Base-by-base conservation (phyloP, 64 coral and sea anemone genomes). In the Montipora efflorescens region DNA sequence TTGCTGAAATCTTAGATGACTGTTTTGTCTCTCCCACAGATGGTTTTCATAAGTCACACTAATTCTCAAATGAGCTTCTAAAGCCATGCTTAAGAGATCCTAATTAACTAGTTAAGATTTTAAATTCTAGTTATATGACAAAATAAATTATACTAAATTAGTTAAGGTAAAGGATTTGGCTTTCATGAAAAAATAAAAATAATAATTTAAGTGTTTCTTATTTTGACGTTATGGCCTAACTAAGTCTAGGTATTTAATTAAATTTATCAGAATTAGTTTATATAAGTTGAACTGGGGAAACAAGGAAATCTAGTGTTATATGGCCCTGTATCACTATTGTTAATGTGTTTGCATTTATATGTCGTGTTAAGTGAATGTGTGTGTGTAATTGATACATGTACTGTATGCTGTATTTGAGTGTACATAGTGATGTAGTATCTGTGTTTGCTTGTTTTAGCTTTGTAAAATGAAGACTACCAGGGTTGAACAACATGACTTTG, bases 241-340 rank as follows among this genome's bases (percentile, higher is more conserved):
- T 22, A 36, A 36, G 36, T 36, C 36, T 71, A 71, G 19, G 8
- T 71, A 21, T 21, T 3, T 71, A 15, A 71, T 71, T 71, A 71
- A 71, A 23, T 36, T 36, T 36, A 36, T 36, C 36, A 36, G 36
- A 36, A 36, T 20, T 20, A 71, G 14, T 7, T 71, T 22, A 22
- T 15, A 22, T 71, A 22, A 23, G 20, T 71, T 23, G 0, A 71
- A 71, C 3, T 71, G 68, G 68, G 20, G 68, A 71, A 71, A 71
- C 5, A 64, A 14, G 8, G 9, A 7, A 21, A 71, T 71, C 68
- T 71, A 71, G 68, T 71, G 68, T 71, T 71, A 71, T 71, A 71
- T 71, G 68, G 68, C 68, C 68, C 68, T 71, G 68, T 71, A 71
- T 71, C 20, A 71, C 14, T 71, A 71, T 5, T 71, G 68, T 71